phyloP scores from a whole-genome alignment of 1,140 invertebrate species.

The Popillia japonica region DNA sequence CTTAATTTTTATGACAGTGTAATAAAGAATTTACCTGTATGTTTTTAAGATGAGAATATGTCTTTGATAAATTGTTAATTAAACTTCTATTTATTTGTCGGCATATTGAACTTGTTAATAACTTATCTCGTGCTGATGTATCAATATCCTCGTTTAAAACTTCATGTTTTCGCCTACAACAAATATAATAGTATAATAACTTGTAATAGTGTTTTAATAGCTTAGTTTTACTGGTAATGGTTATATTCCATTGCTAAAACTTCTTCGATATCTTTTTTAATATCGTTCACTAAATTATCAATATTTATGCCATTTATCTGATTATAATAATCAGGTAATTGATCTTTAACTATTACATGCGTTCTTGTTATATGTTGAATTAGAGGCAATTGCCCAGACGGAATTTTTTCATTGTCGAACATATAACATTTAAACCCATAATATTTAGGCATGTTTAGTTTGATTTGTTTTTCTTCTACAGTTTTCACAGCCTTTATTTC shows the following conservation, averaged over 20 bases:
- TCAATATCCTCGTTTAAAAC: conserved; percentile 47
- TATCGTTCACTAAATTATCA: conserved; percentile 59
- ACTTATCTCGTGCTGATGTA: conserved; percentile 57
- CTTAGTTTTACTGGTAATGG: conserved; percentile 63
- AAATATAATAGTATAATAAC: conserved; percentile 39
- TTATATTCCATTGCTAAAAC: conserved; percentile 66
- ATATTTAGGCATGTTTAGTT: conserved; percentile 80
- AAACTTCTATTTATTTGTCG: conserved; percentile 76
- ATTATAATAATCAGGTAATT: conserved; percentile 66
- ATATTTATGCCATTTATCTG: conserved; percentile 61
- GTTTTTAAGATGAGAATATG: no score
- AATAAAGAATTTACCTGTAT: no score
- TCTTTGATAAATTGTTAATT: conserved; percentile 67
- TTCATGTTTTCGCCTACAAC: conserved; percentile 46
- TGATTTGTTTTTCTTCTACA: conserved; percentile 83
- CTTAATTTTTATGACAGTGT: no score
- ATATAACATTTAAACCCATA: conserved; percentile 76
- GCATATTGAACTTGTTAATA: conserved; percentile 64
- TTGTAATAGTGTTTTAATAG: conserved; percentile 35
- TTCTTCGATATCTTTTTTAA: conserved; percentile 69
- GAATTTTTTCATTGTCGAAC: conserved; percentile 69
- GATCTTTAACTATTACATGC: conserved; percentile 64
- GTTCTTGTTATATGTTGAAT: conserved; percentile 81
- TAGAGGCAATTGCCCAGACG: no score
- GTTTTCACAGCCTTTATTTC: conserved; percentile 72